These are phyloP conservation scores for Trogon surrucura DNA, from an alignment of 2,113 vertebrate genomes.

Conservation along the genomic window DNA sequence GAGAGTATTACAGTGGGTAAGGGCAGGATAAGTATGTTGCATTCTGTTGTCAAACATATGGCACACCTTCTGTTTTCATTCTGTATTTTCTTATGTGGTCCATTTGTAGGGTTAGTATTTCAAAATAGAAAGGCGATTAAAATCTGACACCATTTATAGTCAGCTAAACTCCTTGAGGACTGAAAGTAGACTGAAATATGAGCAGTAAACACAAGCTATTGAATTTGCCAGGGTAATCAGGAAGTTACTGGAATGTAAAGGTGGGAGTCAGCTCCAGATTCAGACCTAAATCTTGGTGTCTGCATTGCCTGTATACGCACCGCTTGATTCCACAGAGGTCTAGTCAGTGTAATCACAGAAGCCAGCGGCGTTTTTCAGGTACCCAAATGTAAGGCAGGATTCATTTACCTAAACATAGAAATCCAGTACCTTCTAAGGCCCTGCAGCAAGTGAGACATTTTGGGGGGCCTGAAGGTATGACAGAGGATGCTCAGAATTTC, in stretches of 20 bases:
- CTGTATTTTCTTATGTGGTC: neutral
- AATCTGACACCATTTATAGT: neutral
- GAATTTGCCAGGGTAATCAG: neutral
- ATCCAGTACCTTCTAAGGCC: neutral
- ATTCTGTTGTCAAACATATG: neutral
- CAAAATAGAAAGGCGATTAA: neutral
- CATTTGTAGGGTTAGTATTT: neutral
- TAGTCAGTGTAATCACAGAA: neutral
- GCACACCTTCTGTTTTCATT: neutral
- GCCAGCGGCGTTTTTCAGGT: neutral
- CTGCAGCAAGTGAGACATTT: neutral
- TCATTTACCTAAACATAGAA: neutral
- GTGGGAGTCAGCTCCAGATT: neutral
- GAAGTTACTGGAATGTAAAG: neutral
- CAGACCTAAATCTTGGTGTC: neutral
- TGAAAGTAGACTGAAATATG: neutral
- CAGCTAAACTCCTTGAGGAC: neutral
- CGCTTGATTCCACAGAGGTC: neutral
- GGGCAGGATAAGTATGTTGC: neutral
- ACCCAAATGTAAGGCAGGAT: neutral
- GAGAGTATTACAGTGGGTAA: neutral
- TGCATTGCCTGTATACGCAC: neutral
- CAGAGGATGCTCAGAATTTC: neutral
- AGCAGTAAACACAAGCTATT: neutral
- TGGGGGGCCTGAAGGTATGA: neutral